Evolutionary conservation across 2,888 invertebrate species (phyloP).

Genomic region (Polydesmus complanatus): DNA sequence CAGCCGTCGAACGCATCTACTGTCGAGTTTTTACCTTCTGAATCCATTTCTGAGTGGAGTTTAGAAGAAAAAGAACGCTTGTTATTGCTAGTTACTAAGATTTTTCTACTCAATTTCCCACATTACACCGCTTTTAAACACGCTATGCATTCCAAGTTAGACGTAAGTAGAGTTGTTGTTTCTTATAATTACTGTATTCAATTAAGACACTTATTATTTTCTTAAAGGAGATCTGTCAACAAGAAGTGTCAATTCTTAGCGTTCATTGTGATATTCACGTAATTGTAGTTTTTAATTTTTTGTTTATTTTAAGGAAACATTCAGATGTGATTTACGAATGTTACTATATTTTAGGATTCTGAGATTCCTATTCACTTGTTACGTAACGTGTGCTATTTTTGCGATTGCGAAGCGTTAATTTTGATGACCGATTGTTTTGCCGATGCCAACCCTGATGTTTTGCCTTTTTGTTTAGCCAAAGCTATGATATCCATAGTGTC

Average conservation of each 20-base stretch:
- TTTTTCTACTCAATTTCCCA: conserved; percentile 74
- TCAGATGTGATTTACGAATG: too few species aligned
- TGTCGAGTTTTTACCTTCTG: neutral
- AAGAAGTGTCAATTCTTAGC: conserved; percentile 64
- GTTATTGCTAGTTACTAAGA: conserved; percentile 72
- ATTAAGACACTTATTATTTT: conserved; percentile 1
- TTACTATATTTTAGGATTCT: conserved; percentile 70
- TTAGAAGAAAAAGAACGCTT: conserved; percentile 75
- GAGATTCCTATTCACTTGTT: conserved; percentile 81
- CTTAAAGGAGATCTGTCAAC: conserved; percentile 55
- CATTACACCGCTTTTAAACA: conserved; percentile 59
- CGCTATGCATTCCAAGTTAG: conserved; percentile 61
- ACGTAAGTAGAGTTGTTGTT: conserved; percentile 30
- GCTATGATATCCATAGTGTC: conserved; percentile 81
- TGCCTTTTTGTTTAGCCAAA: conserved; percentile 80
- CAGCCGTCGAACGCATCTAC: neutral
- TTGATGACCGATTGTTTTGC: conserved; percentile 79
- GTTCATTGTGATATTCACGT: conserved; percentile 64
- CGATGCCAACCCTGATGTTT: conserved; percentile 49
- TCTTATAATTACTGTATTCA: conserved; percentile 1
- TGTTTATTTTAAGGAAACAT: neutral
- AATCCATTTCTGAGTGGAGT: conserved; percentile 42
- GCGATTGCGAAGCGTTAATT: conserved; percentile 75
- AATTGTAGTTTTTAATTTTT: conserved; percentile 16
- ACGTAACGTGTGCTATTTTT: conserved; percentile 84